A percentile compares a stretch with the other conserved stretches of the same genome.
Conservation (phyloP, 2,797 vertebrate genomes). For the Orestias chungarensis region DNA sequence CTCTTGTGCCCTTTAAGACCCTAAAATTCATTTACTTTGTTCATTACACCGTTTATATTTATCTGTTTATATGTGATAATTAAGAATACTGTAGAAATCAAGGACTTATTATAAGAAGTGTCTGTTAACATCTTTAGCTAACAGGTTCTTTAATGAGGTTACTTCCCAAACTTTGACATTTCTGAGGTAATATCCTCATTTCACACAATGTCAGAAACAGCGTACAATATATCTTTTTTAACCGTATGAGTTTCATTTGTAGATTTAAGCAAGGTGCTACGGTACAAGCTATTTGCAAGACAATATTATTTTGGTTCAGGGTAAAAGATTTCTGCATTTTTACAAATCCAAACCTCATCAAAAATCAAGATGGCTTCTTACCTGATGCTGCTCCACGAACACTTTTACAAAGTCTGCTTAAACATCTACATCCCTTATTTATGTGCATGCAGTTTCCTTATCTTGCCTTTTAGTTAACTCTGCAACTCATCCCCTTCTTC, state of each 20-base stretch:
- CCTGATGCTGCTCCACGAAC: conserved; percentile 78
- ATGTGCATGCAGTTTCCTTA: conserved; percentile 54
- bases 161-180: neutral
- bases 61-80: neutral
- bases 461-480: conserved; percentile 44
- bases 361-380: conserved; percentile 75
- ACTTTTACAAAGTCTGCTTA: conserved; percentile 73
- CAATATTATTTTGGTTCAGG: too few relatives aligned
- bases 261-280: neutral
- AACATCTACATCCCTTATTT: conserved; percentile 45
- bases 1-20: neutral
- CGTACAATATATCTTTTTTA: neutral
- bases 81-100: neutral
- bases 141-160: neutral
- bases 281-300: neutral
- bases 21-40: neutral
- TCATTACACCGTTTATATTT: neutral
- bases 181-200: neutral
- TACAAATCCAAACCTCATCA: conserved; percentile 27
- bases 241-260: too few relatives aligned
- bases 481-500: conserved; percentile 54
- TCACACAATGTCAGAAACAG: neutral
- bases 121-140: neutral
- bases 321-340: neutral
- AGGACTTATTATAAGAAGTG: neutral